Conservation (phyloP, 1,140 invertebrate genomes). For the Drosophila triauraria region DNA sequence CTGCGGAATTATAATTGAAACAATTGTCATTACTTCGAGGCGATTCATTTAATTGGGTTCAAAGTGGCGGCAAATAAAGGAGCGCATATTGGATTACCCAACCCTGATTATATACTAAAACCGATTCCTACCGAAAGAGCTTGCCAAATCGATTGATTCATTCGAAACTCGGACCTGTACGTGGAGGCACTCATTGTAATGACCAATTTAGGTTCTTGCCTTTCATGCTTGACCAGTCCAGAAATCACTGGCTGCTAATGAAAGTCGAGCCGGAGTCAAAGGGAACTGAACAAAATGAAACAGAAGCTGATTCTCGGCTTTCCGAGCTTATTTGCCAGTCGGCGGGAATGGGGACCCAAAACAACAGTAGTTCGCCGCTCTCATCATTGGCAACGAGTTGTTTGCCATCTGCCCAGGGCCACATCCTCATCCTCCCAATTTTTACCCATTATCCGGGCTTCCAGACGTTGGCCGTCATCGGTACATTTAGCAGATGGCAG, state of each 20-base stretch:
- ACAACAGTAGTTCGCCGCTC: conserved; percentile 45
- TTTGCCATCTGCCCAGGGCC: conserved; percentile 44
- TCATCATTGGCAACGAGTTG: conserved; percentile 71
- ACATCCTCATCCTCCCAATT: background rate
- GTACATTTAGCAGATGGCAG: conserved; percentile 75
- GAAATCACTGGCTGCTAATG: conserved; percentile 56
- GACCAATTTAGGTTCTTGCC: conserved; percentile 35
- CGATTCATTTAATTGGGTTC: conserved; percentile 44
- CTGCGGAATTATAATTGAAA: conserved; percentile 14
- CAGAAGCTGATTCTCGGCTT: conserved; percentile 23
- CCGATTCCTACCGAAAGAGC: conserved; percentile 14
- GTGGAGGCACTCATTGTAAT: conserved; percentile 28
- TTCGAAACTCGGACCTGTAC: conserved; percentile 34
- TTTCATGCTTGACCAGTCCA: conserved; percentile 44
- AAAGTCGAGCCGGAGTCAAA: conserved; percentile 41
- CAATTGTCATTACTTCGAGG: conserved; percentile 21
- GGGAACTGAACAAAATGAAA: conserved; percentile 8
- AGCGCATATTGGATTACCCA: conserved; percentile 13
- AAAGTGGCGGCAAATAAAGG: conserved; percentile 19
- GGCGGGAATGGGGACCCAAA: conserved; percentile 36
- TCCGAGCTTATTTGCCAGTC: conserved; percentile 56
- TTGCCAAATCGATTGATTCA: conserved; percentile 44
- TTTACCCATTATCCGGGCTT: conserved; percentile 10
- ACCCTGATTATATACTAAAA: conserved; percentile 35
- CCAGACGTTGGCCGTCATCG: conserved; percentile 54